Conservation (phyloP, 2,113 vertebrate genomes). For the Axis porcinus region DNA sequence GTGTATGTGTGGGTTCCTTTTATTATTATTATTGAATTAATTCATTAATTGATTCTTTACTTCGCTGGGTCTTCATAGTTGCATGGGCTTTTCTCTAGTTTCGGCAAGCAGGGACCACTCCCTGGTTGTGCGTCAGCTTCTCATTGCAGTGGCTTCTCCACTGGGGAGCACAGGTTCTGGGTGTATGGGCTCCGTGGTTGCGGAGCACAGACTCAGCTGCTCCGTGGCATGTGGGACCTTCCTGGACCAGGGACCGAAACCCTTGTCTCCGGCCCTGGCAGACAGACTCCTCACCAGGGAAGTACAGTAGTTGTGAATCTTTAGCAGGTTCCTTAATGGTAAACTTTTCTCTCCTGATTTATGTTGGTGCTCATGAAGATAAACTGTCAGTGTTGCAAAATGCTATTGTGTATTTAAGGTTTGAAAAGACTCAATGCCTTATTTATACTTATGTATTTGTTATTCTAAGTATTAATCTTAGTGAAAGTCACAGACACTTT, state of each 20-base stretch:
- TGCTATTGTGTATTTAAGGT: not conserved
- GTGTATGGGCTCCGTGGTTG: not conserved
- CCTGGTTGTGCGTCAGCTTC: not conserved
- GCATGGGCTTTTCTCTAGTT: not conserved
- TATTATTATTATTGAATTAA: not conserved
- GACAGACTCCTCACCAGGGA: not conserved
- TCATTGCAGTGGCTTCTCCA: not conserved
- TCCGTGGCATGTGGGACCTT: not conserved
- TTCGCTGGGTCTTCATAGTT: not conserved
- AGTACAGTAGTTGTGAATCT: not conserved
- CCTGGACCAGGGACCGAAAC: not conserved
- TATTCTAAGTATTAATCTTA: not conserved
- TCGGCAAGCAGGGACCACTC: rapidly evolving
- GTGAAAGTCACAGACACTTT: not conserved
- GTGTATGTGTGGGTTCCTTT: not conserved
- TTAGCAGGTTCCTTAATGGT: not conserved
- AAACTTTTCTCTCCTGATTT: not conserved
- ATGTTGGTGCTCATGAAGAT: not conserved
- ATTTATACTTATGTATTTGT: not conserved
- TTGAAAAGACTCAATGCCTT: not conserved
- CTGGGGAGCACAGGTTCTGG: not conserved
- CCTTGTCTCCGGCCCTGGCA: not conserved
- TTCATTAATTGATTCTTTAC: not conserved
- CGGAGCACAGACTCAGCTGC: not conserved
- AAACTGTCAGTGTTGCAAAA: not conserved